Evolutionary conservation across 2,888 invertebrate species (phyloP), one percentile per base, ranked within the genome.

Genomic region (Callyntrura guangdongensis): DNA sequence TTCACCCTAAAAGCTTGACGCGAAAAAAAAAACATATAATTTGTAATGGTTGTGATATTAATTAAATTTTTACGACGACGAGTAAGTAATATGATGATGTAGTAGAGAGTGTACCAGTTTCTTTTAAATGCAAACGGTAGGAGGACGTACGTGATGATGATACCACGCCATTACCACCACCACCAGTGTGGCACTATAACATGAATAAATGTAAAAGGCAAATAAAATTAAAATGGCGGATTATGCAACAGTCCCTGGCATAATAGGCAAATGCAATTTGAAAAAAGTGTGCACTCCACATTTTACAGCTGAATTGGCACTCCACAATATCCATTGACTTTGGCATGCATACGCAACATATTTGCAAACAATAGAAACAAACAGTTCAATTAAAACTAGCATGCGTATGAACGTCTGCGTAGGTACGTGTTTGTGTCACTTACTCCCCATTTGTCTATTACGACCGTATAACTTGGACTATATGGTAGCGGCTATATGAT

Each of bases 301-400:
- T 81, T 81, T 81, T 61, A 81, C 20, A 61, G 59, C 25, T 81
- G 81, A 81, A 81, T 27, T 81, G 81, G 81, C 81, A 81, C 49
- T 49, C n/a, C n/a, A 74, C n/a, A 74, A 9, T 47, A 79, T 36
- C 36, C 79, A 17, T 79, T 81, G 81, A 61, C 81, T 81, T 81
- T 81, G 81, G 81, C 49, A 67, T 45, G 67, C 69, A 56, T 87
- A 83, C 85, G 86, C 86, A 87, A 91, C 87, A 84, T 25, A 89
- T 91, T 87, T 91, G 91, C 91, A 91, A 91, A 87, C 87, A 91
- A 91, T 91, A 36, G 84, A 67, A 69, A 36, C 36, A 36, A 87
- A 85, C 77, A 69, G 91, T 91, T 91, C 84, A 91, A 91, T 91
- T 91, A 91, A 91, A 91, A 84, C 87, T 83, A 77, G 90, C 72